A percentile compares a stretch with the other conserved stretches of the same genome.
These are phyloP conservation scores for Hydrochoerus hydrochaeris DNA, from an alignment of 2,113 vertebrate genomes.

Conservation along the genomic window DNA sequence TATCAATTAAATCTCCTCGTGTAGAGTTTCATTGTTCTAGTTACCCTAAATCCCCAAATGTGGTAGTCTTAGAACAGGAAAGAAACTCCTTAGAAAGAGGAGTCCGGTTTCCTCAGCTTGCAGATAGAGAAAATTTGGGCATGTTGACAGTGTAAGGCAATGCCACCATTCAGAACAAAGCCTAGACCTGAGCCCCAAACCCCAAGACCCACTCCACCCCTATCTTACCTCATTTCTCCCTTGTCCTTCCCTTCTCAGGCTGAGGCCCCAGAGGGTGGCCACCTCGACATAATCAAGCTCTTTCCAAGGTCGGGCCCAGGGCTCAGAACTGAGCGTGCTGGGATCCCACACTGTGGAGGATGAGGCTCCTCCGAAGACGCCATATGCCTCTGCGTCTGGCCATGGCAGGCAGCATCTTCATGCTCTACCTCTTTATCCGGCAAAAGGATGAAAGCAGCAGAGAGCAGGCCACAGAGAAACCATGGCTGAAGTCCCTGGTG, in stretches of 20 bases:
- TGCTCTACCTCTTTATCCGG: slow-evolving; percentile 92
- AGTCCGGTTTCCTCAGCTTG: not conserved
- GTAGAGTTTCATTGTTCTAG: not conserved
- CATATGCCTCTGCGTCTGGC: slow-evolving; percentile 92
- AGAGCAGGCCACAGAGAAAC: slow-evolving; percentile 84
- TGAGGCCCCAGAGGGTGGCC: not conserved
- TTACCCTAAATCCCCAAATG: not conserved
- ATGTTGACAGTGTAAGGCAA: no score
- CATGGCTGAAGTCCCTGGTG: slow-evolving; percentile 93
- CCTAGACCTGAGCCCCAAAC: not conserved
- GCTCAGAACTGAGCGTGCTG: rapidly evolving
- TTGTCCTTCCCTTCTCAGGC: slow-evolving; percentile 24
- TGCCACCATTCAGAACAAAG: not conserved
- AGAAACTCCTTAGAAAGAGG: not conserved
- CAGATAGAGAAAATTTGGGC: not conserved
- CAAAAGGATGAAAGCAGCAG: slow-evolving; percentile 88
- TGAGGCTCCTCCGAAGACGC: slow-evolving; percentile 91
- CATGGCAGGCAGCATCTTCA: slow-evolving; percentile 88
- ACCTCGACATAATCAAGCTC: rapidly evolving
- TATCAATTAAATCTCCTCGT: not conserved
- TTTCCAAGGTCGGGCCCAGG: not conserved
- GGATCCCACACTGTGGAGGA: not conserved
- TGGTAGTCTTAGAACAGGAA: not conserved
- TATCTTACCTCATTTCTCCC: slow-evolving; percentile 3
- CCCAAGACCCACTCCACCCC: not conserved